Base-by-base conservation (phyloP, 2,797 vertebrate genomes). In the Ctenopoma multispine region DNA sequence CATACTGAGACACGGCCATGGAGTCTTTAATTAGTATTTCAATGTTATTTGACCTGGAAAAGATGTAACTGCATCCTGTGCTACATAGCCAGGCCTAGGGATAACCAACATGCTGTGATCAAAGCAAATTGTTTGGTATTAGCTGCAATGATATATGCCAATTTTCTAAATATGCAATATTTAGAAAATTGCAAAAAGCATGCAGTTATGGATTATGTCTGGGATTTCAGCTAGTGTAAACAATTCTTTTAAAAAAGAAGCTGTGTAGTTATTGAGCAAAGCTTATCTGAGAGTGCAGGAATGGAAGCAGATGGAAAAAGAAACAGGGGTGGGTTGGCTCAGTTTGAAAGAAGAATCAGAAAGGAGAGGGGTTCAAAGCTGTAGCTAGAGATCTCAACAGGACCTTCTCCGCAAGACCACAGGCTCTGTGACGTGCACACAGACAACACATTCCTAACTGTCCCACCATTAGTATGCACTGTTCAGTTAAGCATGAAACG, bases 401-500 rank as follows among this genome's bases (percentile, higher is more conserved):
- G 60, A 41, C 51, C 79, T 60, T 51, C 64, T 74, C 76, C 54
- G 7, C 18, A 65, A 57, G 67, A 77, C 80, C 65, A 75, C 47
- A 62, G 51, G 78, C 60, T 9, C 46, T 0, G 8, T 4, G 24
- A 14, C 54, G 59, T 40, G 48, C 21, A 51, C 47, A 65, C 44
- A 10, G 54, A 40, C 47, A 18, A 68, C 65, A 29, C 47, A 55
- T 55, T 44, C 48, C 40, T 20, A 41, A 58, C 46, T 46, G 49
- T 51, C 73, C 75, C 72, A 79, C 85, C 78, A 84, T 93, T 89
- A 91, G 83, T 87, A 90, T 93, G 91, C 90, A 90, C 55, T 88
- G 92, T 85, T 84, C 87, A 69, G 74, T 88, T 92, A 85, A 80
- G 84, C 89, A 90, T 88, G 77, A 91, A 91, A 87, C 93, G 82